Conservation (phyloP, 1,140 invertebrate genomes). For the Drosophila pseudoananassae region DNA sequence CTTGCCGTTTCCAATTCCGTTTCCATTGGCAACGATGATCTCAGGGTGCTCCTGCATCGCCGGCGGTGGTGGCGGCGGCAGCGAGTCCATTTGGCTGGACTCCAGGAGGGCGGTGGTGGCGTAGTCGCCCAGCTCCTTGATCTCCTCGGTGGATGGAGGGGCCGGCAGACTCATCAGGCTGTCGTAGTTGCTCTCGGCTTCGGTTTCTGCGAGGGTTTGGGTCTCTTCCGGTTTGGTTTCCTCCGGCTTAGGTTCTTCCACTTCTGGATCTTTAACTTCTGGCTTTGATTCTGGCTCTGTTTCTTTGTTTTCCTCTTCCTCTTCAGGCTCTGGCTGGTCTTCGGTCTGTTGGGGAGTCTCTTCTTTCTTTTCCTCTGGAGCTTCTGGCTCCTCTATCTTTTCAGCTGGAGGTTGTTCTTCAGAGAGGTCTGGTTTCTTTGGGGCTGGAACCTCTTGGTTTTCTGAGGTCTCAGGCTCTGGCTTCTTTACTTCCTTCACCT, state of each 20-base stretch:
- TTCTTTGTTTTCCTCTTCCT: background rate
- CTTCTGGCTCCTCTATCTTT: background rate
- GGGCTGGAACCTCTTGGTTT: background rate
- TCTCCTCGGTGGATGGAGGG: constrained; percentile 80
- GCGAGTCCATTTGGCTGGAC: constrained; percentile 78
- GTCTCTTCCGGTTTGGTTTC: background rate
- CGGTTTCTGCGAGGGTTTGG: constrained; percentile 1
- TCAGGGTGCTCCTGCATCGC: constrained; percentile 31
- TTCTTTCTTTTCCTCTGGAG: background rate
- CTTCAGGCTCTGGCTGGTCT: background rate
- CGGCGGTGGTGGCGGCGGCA: constrained; percentile 76
- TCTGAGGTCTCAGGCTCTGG: background rate
- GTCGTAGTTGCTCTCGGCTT: constrained; percentile 67
- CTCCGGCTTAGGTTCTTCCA: background rate
- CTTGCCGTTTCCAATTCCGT: constrained; percentile 20
- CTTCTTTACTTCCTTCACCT: background rate
- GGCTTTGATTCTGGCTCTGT: background rate
- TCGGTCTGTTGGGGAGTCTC: background rate
- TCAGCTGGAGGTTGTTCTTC: background rate
- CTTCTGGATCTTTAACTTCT: background rate
- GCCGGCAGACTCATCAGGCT: constrained; percentile 82
- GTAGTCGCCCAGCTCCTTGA: constrained; percentile 77
- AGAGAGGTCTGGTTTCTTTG: background rate
- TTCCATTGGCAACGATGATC: constrained; percentile 23
- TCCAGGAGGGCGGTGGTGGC: constrained; percentile 54